Conservation (phyloP, 2,888 invertebrate genomes). For the Mesoligia furuncula region DNA sequence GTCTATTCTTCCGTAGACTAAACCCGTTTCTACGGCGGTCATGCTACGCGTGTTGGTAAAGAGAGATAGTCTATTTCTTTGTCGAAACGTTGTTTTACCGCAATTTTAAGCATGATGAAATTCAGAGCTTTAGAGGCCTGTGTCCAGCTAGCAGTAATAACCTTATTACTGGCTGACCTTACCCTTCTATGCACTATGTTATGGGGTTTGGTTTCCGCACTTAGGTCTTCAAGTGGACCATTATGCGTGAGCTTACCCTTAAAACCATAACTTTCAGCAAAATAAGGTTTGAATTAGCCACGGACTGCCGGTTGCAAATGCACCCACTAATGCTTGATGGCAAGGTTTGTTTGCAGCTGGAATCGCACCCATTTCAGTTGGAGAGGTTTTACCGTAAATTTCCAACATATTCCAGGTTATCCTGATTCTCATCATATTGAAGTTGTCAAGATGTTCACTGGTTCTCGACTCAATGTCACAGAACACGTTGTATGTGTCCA, state of each 20-base stretch:
- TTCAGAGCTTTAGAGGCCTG: background rate
- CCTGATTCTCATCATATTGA: conserved; percentile 21
- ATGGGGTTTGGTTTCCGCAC: no score
- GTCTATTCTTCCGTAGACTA: no score
- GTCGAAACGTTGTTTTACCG: background rate
- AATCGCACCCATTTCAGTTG: background rate
- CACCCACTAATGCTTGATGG: background rate
- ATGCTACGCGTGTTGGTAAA: no score
- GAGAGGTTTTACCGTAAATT: background rate
- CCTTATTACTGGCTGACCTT: no score
- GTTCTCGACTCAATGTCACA: conserved; percentile 39
- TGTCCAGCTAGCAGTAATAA: background rate
- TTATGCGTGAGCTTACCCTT: no score
- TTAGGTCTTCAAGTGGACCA: no score
- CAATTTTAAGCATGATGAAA: background rate
- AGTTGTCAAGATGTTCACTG: conserved; percentile 30
- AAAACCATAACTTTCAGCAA: background rate
- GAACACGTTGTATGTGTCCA: conserved; percentile 37
- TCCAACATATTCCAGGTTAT: conserved; percentile 30
- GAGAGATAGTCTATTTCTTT: background rate
- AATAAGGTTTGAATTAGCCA: background rate
- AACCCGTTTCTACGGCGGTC: no score
- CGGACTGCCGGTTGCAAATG: background rate
- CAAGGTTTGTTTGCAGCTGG: background rate
- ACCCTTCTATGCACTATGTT: no score